Conservation (phyloP, 2,797 vertebrate genomes). For the Anolis apletophallus region DNA sequence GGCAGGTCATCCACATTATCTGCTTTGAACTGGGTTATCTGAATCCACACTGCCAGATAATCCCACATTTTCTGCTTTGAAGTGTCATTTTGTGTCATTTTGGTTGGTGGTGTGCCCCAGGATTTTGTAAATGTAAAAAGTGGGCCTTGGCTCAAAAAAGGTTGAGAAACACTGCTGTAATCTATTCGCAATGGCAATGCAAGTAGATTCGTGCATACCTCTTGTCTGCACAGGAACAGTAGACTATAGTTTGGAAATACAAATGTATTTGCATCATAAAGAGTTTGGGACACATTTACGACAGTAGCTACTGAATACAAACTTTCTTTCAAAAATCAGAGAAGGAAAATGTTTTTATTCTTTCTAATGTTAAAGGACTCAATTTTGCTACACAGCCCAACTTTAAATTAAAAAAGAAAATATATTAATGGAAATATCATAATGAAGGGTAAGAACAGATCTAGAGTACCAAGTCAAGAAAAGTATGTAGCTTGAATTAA, state of each 20-base stretch:
- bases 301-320: background rate
- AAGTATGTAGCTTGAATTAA: background rate
- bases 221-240: background rate
- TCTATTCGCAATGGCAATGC: background rate
- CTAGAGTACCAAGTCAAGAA: background rate
- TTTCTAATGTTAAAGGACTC: background rate
- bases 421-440: background rate
- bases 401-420: background rate
- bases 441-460: background rate
- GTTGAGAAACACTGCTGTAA: no score
- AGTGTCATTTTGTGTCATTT: no score
- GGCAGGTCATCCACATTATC: no score
- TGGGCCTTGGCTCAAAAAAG: no score
- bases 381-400: background rate
- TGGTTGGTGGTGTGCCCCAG: no score
- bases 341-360: background rate
- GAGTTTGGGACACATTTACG: no score
- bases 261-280: background rate
- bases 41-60: no score
- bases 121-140: no score
- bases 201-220: background rate
- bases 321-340: background rate
- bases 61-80: no score
- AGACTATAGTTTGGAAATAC: background rate
- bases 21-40: no score